phyloP scores from a whole-genome alignment of 2,113 vertebrate species.

The Cyprinodon variegatus region DNA sequence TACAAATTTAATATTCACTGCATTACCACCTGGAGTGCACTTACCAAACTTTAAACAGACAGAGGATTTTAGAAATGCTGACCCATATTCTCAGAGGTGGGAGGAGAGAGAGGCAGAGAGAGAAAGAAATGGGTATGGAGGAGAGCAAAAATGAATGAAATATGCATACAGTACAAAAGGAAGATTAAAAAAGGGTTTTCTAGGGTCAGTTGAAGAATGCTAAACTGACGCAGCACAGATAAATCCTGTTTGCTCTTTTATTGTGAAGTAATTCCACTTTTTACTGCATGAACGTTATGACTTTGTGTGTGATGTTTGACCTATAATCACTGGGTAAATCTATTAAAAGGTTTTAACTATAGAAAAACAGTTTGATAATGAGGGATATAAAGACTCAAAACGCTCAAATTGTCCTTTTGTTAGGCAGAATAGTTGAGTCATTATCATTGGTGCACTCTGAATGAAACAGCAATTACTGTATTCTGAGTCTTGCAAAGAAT shows the following conservation, averaged over 20 bases:
- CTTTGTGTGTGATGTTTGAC: slow-evolving; percentile 48
- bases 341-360: slow-evolving; percentile 44
- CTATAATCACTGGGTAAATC: slow-evolving; percentile 33
- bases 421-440: slow-evolving; percentile 1
- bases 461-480: background rate
- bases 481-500: slow-evolving; percentile 3
- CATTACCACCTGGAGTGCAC: slow-evolving; percentile 67
- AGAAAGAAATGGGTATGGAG: slow-evolving; percentile 7
- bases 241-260: slow-evolving; percentile 31
- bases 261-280: slow-evolving; percentile 15
- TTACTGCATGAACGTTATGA: slow-evolving; percentile 27
- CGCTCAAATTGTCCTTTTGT: slow-evolving; percentile 31
- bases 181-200: slow-evolving; percentile 28
- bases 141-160: slow-evolving; percentile 3
- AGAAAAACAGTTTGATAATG: slow-evolving; percentile 36
- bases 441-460: background rate
- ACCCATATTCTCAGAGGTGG: slow-evolving; percentile 68
- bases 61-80: slow-evolving; percentile 65
- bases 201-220: slow-evolving; percentile 31
- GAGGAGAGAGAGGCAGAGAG: slow-evolving; percentile 35
- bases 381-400: slow-evolving; percentile 15
- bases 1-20: slow-evolving; percentile 65
- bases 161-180: slow-evolving; percentile 15
- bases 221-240: slow-evolving; percentile 33
- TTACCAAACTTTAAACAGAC: slow-evolving; percentile 68